These are phyloP conservation scores for Chelon auratus DNA, from an alignment of 2,797 vertebrate genomes.

Conservation along the genomic window DNA sequence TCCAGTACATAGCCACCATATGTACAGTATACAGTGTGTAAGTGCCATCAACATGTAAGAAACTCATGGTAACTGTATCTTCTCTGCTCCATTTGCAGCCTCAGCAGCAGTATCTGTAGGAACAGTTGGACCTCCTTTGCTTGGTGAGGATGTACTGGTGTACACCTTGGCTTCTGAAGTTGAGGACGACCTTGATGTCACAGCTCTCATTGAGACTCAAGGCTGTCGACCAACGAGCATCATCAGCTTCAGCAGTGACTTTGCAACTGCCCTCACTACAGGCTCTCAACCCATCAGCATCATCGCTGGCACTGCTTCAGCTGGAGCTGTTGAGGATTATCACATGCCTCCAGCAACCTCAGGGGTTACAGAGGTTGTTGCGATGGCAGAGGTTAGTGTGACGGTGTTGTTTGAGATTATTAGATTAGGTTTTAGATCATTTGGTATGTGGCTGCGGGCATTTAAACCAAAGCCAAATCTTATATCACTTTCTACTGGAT, in stretches of 20 bases:
- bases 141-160: constrained; percentile 89
- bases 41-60: no score
- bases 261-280: constrained; percentile 88
- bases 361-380: constrained; percentile 80
- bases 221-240: constrained; percentile 89
- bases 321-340: constrained; percentile 83
- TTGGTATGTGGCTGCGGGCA: constrained; percentile 1
- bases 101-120: constrained; percentile 67
- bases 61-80: not conserved
- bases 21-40: no score
- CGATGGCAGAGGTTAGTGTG: constrained; percentile 89
- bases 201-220: constrained; percentile 86
- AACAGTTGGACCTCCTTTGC: constrained; percentile 34
- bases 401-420: constrained; percentile 9
- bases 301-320: constrained; percentile 88
- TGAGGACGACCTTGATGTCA: constrained; percentile 86
- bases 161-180: constrained; percentile 83
- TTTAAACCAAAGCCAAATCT: not conserved
- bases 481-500: not conserved
- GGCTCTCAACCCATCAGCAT: constrained; percentile 88
- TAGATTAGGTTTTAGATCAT: not conserved
- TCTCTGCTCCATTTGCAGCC: constrained; percentile 74
- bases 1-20: no score
- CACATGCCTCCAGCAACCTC: constrained; percentile 68
- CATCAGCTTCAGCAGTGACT: constrained; percentile 94